Conservation (phyloP, 2,113 vertebrate species). For the Pica pica region DNA sequence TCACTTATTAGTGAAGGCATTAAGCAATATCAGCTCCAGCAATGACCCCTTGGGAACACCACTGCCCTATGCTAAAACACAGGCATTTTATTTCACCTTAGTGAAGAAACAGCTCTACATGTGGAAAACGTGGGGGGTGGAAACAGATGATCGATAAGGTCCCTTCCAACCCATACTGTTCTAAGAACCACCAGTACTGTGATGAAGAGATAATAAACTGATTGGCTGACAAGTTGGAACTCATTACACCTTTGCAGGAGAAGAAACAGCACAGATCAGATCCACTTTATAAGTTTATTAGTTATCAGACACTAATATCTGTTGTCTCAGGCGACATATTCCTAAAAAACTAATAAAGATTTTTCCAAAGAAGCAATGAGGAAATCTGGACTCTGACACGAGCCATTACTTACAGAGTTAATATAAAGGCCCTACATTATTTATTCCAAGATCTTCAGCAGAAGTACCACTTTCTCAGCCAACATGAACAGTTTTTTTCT, state of each 20-base stretch:
- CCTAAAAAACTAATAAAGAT: slow-evolving; percentile 2
- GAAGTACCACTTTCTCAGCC: slow-evolving; percentile 6
- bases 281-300: not conserved
- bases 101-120: not conserved
- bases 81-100: not conserved
- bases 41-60: not conserved
- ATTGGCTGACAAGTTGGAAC: not conserved
- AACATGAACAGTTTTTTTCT: slow-evolving; percentile 28
- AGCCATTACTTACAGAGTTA: slow-evolving; percentile 49
- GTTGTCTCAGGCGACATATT: not conserved
- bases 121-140: fast-evolving
- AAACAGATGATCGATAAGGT: not conserved
- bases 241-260: not conserved
- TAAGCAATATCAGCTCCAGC: not conserved
- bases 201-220: not conserved
- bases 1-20: not conserved
- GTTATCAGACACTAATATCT: not conserved
- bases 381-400: slow-evolving; percentile 40
- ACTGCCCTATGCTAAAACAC: not conserved
- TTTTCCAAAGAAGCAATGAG: slow-evolving; percentile 29
- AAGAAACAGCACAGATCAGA: not conserved
- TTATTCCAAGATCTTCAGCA: slow-evolving; percentile 28
- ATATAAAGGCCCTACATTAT: slow-evolving; percentile 8
- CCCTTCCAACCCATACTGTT: not conserved
- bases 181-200: not conserved